A percentile compares a stretch with the other conserved stretches of the same genome.
phyloP scores from a whole-genome alignment of 1,140 invertebrate species.

The Proctacanthus coquilletti region DNA sequence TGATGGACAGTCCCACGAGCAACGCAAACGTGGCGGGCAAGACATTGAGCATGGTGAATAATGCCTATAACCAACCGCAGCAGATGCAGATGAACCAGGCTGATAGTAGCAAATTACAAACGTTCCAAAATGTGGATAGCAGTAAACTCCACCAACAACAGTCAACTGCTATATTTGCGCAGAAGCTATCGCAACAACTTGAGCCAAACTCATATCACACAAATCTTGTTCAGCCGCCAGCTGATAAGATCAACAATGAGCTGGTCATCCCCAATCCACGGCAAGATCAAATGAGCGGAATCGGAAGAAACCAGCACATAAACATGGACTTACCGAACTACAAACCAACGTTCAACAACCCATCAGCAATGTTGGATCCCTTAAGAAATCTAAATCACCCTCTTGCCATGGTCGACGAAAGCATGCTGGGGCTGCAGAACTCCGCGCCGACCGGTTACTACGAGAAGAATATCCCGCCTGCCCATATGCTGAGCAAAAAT shows the following conservation, averaged over 20 bases:
- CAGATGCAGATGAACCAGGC: not conserved
- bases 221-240: no score
- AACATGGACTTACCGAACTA: conserved; percentile 4
- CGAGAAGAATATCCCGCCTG: conserved; percentile 25
- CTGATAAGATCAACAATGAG: conserved; percentile 1
- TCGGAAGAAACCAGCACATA: not conserved
- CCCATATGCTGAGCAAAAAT: conserved; percentile 22
- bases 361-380: not conserved
- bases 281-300: not conserved
- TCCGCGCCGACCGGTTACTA: conserved; percentile 15
- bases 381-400: conserved; percentile 3
- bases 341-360: not conserved
- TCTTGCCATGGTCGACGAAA: conserved; percentile 13
- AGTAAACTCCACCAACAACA: not conserved
- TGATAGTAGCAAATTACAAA: not conserved
- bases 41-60: conserved; percentile 5
- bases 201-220: no score
- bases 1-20: no score
- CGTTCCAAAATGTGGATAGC: not conserved
- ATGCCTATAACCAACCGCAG: not conserved
- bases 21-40: no score
- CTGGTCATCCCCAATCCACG: conserved; percentile 12
- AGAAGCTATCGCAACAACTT: not conserved
- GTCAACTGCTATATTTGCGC: not conserved
- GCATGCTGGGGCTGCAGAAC: conserved; percentile 8